Base-by-base conservation (phyloP, 2,888 invertebrate genomes). In the Folsomia candida region DNA sequence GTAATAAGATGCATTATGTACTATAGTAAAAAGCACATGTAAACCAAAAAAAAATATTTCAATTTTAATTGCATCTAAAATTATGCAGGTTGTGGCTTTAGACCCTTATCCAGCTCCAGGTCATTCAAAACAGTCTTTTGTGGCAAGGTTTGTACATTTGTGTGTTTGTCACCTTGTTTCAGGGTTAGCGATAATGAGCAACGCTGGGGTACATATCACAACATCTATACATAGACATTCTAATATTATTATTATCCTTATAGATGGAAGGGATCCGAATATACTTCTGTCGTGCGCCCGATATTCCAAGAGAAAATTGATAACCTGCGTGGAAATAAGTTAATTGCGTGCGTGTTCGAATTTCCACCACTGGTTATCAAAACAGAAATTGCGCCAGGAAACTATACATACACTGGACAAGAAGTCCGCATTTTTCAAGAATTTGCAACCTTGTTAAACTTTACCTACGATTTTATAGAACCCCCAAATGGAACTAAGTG, bases 311-410 rank as follows among this genome's bases (percentile, higher is more conserved):
- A 79, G 24, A 76, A 79, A 68, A 76, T 76, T 26, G 77, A 75
- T 11, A 79, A 79, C 27, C 64, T 79, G n/a, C 64, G 78, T 20
- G 71, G 76, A 51, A 70, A 76, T 59, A 74, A 58, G 27, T 68
- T 79, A 9, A 29, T 51, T 24, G 72, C 77, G 6, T 71, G 72
- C 51, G 74, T 78, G 11, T 79, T 78, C 62, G 77, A 79, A 59
- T 77, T 77, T 67, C 78, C 79, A 14, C 79, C 79, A n/a, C 61
- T 79, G 26, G 77, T 78, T 2, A 74, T 79, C 58, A 73, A 70
- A 68, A 73, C 28, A 18, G 72, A 78, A 60, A 29, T 71, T 2
- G 29, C 28, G 0, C 70, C 70, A 29, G 69, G 69, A 14, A 72
- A 68, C 2, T 77, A 61, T 60, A 71, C 62, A 1, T 79, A 78